A percentile compares a stretch with the other conserved stretches of the same genome.
Evolutionary conservation across 23 tunicate genomes (phyloP).

Genomic region (Ascidia mentula): DNA sequence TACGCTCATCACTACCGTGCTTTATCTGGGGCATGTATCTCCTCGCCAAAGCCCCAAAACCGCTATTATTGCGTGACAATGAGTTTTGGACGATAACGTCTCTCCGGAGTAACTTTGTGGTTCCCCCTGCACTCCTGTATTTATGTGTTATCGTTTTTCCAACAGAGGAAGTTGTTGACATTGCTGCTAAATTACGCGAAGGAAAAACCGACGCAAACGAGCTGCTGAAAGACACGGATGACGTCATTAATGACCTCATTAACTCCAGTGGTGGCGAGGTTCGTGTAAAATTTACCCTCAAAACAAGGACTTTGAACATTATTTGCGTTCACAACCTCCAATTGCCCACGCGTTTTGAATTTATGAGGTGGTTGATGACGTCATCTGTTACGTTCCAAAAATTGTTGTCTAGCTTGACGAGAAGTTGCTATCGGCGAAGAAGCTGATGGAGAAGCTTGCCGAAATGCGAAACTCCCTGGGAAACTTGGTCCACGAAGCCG

Average conservation of each 20-base stretch:
- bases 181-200: neutral
- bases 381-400: neutral
- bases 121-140: no score
- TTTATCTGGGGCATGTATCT: no score
- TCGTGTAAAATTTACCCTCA: neutral
- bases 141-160: neutral
- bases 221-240: slow-evolving; percentile 14
- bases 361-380: neutral
- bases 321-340: neutral
- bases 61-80: no score
- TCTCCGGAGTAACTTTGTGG: no score
- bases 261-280: slow-evolving; percentile 25
- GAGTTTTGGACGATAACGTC: no score
- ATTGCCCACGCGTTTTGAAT: neutral
- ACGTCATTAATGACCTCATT: slow-evolving; percentile 18
- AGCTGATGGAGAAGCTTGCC: slow-evolving; percentile 22
- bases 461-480: slow-evolving; percentile 22
- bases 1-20: no score
- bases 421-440: slow-evolving; percentile 10
- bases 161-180: neutral
- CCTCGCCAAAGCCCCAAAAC: no score
- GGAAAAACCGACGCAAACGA: slow-evolving; percentile 11
- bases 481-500: slow-evolving; percentile 17
- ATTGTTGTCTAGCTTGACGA: slow-evolving; percentile 1
- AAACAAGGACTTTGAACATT: neutral